Evolutionary conservation across 1,140 invertebrate genomes (phyloP), one percentile per base, ranked within the genome.

Genomic region (Macrocentrus cingulum): DNA sequence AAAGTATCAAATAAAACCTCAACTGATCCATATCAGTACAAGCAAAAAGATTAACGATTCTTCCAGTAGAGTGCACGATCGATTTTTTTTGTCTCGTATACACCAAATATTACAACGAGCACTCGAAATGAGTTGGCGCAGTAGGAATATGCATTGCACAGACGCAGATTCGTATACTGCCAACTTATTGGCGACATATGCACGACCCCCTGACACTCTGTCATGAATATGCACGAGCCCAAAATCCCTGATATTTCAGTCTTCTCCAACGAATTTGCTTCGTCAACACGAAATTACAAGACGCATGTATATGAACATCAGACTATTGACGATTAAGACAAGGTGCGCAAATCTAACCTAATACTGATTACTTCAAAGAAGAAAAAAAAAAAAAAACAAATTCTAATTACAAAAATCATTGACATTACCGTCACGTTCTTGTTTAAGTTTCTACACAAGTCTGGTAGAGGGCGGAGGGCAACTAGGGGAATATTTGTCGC

Each of bases 171-270:
- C 42, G 45, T 22, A 29, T 44, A 56, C 39, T 29, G 41, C 56
- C 56, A 64, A 64, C 49, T 64, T 70, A 67, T 70, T 62, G 68
- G 65, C 66, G 61, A 70, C 68, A 72, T 70, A 70, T 69, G 70
- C 66, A 61, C 63, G 59, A 59, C 57, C 42, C 36, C 25, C 22
- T n/a, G 6, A 56, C 57, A 25, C 51, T 49, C 23, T 41, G 16
- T 45, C 62, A 73, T 75, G 72, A 75, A 75, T 75, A 75, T 75
- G 63, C 69, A 75, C 64, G 56, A 70, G 67, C 59, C 60, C 59
- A 66, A 68, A 69, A 64, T 62, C 66, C 62, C 69, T 67, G 58
- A 72, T 74, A 71, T 72, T 71, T 68, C 66, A 64, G 55, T 57
- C 56, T 50, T 64, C 55, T 44, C 18, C 11, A 60, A 63, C 63